Evolutionary conservation across 1,140 invertebrate species (phyloP), one percentile per base, ranked within the genome.

Genomic region (Lycorma delicatula): DNA sequence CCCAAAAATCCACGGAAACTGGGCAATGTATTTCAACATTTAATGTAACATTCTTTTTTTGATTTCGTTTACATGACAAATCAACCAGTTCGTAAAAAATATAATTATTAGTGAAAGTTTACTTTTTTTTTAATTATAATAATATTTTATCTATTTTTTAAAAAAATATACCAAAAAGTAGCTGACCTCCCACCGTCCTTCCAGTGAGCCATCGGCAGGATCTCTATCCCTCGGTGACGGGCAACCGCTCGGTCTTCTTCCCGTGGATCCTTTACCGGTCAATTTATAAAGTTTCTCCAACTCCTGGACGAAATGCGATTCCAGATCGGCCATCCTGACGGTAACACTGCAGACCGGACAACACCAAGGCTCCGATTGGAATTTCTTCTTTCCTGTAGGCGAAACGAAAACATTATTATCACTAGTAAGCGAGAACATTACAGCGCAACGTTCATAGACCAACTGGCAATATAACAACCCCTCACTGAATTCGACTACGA

Each of bases 331-430:
- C 3, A 79, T 74, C 58, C 86, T 76, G 27, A 92, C 75, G 22
- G 86, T 87, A 11, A 85, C 76, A 49, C 87, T 83, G 75, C 89
- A 92, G 6, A 87, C 83, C 13, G 89, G 88, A 72, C 89, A 91
- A 67, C 81, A 83, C 22, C 79, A 78, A 5, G 82, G 79, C 63
- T 87, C 82, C 3, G 49, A 13, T 20, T 48, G 20, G 23, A 49
- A 44, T 29, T 53, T 51, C 54, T 53, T 44, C 41, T 44, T 44
- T 16, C 41, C 41, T 44, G 41, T 11, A 22, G 41, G 11, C 2
- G 2, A 44, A 18, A 20, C 41, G 13, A 13, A n/a, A n/a, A n/a
- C n/a, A n/a, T n/a, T n/a, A n/a, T n/a, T n/a, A n/a, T n/a, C n/a
- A n/a, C n/a, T n/a, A n/a, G n/a, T n/a, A n/a, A n/a, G n/a, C n/a